Evolutionary conservation across 1,140 invertebrate species (phyloP).

Genomic region (Goniozus legneri): DNA sequence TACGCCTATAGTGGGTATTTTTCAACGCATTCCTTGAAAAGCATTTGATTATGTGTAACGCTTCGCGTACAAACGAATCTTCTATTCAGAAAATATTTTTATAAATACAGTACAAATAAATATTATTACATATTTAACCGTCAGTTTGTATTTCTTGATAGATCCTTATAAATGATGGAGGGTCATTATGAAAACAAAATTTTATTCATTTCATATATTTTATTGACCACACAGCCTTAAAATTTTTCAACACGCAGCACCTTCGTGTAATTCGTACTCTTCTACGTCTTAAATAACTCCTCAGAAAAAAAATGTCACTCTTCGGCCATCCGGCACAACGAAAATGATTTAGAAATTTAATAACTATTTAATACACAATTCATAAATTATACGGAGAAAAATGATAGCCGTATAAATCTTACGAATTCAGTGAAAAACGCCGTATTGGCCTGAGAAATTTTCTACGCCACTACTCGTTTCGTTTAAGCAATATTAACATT

Average conservation of each 20-base stretch:
- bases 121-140: too few relatives aligned
- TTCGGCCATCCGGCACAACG: too few relatives aligned
- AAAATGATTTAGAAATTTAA: too few relatives aligned
- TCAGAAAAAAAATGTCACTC: too few relatives aligned
- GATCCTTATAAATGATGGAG: background rate
- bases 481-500: background rate
- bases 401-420: background rate
- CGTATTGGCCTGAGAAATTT: too few relatives aligned
- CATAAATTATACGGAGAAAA: background rate
- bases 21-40: too few relatives aligned
- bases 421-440: background rate
- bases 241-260: slow-evolving; percentile 40
- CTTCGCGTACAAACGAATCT: background rate
- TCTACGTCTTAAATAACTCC: slow-evolving; percentile 10
- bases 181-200: background rate
- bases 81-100: slow-evolving; percentile 24
- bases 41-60: too few relatives aligned
- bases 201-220: slow-evolving; percentile 32
- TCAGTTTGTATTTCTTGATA: background rate
- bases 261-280: slow-evolving; percentile 12
- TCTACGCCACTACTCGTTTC: too few relatives aligned
- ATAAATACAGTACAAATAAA: slow-evolving; percentile 18
- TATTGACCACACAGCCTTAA: slow-evolving; percentile 52
- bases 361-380: background rate
- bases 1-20: too few relatives aligned